These are phyloP conservation scores for Gasteruption jaculator DNA, from an alignment of 2,888 invertebrate genomes.

Conservation along the genomic window DNA sequence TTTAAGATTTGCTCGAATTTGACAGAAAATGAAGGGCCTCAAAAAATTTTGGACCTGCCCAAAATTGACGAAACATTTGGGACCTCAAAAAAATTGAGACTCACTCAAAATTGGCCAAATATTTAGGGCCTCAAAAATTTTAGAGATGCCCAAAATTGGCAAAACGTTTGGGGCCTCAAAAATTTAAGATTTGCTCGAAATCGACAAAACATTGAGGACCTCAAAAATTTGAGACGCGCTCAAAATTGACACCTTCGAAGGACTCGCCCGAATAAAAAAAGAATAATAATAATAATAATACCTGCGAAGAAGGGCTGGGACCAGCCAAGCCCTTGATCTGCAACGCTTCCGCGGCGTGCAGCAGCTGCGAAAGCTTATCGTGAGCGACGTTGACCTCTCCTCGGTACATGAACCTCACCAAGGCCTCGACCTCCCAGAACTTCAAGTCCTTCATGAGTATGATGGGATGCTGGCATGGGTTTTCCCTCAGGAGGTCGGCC, in stretches of 20 bases:
- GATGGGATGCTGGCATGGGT: constrained; percentile 83
- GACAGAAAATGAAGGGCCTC: not conserved
- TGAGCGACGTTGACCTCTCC: constrained; percentile 86
- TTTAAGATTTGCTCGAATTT: not conserved
- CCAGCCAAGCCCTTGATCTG: constrained; percentile 69
- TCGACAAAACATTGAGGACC: not conserved
- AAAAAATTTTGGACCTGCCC: constrained; percentile 12
- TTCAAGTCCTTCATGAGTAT: constrained; percentile 79
- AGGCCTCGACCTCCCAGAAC: constrained; percentile 78
- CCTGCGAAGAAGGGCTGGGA: constrained; percentile 45
- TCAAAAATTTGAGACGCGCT: constrained; percentile 14
- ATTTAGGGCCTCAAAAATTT: constrained; percentile 8
- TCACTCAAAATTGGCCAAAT: not conserved
- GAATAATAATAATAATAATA: constrained; percentile 16
- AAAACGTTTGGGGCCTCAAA: not conserved
- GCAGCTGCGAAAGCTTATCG: constrained; percentile 74
- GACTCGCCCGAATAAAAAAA: no score
- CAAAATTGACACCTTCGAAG: not conserved
- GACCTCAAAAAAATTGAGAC: not conserved
- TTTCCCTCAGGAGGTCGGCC: constrained; percentile 73
- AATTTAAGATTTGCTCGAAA: not conserved
- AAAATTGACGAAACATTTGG: constrained; percentile 1
- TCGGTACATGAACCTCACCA: constrained; percentile 88
- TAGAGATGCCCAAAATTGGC: constrained; percentile 6
- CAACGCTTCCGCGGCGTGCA: constrained; percentile 78